phyloP scores from a whole-genome alignment of 2,113 vertebrate genomes.

The Coregonus clupeaformis region DNA sequence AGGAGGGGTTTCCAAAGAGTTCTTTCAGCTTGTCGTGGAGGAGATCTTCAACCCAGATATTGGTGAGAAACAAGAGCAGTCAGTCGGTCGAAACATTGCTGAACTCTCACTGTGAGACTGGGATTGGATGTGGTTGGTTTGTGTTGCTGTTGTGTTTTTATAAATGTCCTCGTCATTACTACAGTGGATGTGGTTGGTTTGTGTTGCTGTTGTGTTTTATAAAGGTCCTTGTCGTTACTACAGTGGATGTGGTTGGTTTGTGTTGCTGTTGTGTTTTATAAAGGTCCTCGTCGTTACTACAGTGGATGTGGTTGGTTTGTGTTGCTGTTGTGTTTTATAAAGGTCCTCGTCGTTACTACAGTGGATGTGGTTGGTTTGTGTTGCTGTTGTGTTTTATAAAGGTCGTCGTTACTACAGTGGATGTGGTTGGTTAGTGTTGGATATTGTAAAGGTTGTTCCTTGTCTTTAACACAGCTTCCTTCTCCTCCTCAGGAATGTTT shows the following conservation, averaged over 20 bases:
- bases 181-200: too few species aligned
- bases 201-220: too few species aligned
- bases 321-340: too few species aligned
- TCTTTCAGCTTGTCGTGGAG: constrained; percentile 98
- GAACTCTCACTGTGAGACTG: neutral
- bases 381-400: neutral
- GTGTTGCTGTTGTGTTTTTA: too few species aligned
- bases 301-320: too few species aligned
- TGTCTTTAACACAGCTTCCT: neutral
- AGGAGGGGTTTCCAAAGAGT: constrained; percentile 99
- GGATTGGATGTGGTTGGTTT: too few species aligned
- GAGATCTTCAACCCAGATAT: constrained; percentile 99
- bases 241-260: too few species aligned
- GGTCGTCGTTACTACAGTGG: neutral
- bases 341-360: neutral
- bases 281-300: neutral
- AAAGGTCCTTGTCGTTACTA: neutral
- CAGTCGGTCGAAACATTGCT: neutral
- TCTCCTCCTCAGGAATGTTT: constrained; percentile 87
- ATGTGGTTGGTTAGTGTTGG: too few species aligned
- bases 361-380: too few species aligned
- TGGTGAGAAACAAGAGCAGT: constrained; percentile 72
- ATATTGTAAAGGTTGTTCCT: too few species aligned
- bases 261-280: too few species aligned
- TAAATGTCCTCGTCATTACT: neutral